Evolutionary conservation across 2,888 invertebrate species (phyloP).

Genomic region (Litoditis marina): DNA sequence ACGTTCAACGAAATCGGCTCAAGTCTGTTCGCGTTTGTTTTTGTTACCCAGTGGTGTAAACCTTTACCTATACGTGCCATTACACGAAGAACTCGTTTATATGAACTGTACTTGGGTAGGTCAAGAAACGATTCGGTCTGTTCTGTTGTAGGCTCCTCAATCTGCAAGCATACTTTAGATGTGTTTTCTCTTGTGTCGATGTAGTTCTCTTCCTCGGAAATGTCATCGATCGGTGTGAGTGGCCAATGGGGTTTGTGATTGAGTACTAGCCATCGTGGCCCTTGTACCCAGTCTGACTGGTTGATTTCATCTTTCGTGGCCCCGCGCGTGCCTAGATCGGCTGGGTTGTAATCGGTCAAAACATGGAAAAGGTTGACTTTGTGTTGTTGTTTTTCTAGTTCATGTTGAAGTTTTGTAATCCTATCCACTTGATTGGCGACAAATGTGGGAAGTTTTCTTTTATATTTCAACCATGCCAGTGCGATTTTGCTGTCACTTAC

Average conservation of each 20-base stretch:
- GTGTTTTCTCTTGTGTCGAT: no score
- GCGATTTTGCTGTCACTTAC: background rate
- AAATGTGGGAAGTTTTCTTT: background rate
- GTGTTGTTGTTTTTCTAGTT: background rate
- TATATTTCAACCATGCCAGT: background rate
- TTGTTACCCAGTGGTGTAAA: no score
- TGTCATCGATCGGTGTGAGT: background rate
- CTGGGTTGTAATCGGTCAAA: background rate
- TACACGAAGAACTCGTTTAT: no score
- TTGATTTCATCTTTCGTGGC: background rate
- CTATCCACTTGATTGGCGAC: background rate
- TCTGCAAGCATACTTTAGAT: no score
- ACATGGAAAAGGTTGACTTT: background rate
- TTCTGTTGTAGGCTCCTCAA: no score
- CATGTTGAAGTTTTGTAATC: background rate
- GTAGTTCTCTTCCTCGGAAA: no score
- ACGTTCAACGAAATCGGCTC: no score
- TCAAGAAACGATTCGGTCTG: no score
- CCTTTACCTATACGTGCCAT: no score
- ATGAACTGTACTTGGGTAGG: no score
- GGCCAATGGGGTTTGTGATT: background rate
- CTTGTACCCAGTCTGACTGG: background rate
- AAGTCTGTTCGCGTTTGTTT: background rate
- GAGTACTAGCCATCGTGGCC: background rate
- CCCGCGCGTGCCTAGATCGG: background rate